Conservation (phyloP, 2,113 vertebrate genomes). For the Lycaon pictus region DNA sequence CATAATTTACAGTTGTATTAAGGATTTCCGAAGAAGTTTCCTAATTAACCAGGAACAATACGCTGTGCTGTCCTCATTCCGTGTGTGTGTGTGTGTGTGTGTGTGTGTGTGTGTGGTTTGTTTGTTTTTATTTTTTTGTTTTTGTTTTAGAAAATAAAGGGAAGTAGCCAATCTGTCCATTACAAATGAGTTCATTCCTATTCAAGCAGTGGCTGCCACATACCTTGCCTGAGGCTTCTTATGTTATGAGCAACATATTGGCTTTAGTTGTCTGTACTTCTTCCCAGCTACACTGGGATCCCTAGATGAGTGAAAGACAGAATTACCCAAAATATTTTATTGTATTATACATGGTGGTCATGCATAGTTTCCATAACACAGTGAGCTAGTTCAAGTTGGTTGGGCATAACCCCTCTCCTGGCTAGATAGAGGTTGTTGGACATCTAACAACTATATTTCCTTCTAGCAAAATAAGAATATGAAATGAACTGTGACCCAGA, state of each 20-base stretch:
- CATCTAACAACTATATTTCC: neutral
- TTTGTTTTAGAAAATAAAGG: slow-evolving; percentile 15
- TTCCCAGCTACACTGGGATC: neutral
- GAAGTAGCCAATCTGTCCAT: slow-evolving; percentile 29
- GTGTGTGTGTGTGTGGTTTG: neutral
- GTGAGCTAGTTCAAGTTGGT: neutral
- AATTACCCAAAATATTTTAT: neutral
- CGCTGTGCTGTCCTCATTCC: neutral
- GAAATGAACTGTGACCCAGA: slow-evolving; percentile 18
- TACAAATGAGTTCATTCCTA: slow-evolving; percentile 66
- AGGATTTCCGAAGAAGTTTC: slow-evolving; percentile 52
- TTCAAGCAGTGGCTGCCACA: neutral
- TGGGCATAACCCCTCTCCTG: neutral
- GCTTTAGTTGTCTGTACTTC: slow-evolving; percentile 48
- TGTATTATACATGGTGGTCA: neutral
- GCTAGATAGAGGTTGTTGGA: neutral
- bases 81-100: neutral
- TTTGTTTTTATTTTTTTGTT: neutral
- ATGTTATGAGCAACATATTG: slow-evolving; percentile 56
- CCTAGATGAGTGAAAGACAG: neutral
- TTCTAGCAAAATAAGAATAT: neutral
- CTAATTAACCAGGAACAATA: neutral
- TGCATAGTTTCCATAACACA: neutral
- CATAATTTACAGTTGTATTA: neutral
- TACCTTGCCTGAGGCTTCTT: slow-evolving; percentile 64